Evolutionary conservation across 2,888 invertebrate genomes (phyloP).

Genomic region (Hedychridium roseum): DNA sequence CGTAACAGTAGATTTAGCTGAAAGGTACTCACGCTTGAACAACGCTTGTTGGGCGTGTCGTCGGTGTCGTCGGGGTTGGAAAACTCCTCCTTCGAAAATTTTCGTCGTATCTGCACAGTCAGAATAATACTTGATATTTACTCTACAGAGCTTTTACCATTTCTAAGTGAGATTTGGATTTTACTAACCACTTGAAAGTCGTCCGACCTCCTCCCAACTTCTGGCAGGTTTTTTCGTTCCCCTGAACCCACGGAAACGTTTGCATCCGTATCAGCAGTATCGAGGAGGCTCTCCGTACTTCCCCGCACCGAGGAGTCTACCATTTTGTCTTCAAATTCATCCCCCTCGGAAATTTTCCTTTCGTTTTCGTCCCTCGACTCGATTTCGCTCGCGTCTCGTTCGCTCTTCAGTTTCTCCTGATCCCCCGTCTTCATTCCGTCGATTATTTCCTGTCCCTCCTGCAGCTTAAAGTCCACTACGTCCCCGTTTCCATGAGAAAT

Average conservation of each 20-base stretch:
- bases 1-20: not conserved
- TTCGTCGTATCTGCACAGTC: conserved; percentile 43
- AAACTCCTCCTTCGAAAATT: conserved; percentile 57
- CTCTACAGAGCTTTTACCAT: not conserved
- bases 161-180: not conserved
- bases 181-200: conserved; percentile 48
- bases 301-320: conserved; percentile 21
- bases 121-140: not conserved
- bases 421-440: conserved; percentile 1
- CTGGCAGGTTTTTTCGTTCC: conserved; percentile 33
- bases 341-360: conserved; percentile 16
- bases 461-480: too few relatives aligned
- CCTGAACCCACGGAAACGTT: conserved; percentile 15
- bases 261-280: conserved; percentile 31
- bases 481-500: too few relatives aligned
- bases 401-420: conserved; percentile 13
- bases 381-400: conserved; percentile 10
- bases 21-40: conserved; percentile 54
- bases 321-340: conserved; percentile 5
- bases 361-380: not conserved
- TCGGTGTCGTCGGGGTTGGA: conserved; percentile 59
- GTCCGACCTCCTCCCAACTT: conserved; percentile 36
- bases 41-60: conserved; percentile 55
- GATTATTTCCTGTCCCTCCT: too few relatives aligned
- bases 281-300: conserved; percentile 9